Evolutionary conservation across 2,888 invertebrate species (phyloP), one percentile per base, ranked within the genome.

Genomic region (Euphydryas editha): DNA sequence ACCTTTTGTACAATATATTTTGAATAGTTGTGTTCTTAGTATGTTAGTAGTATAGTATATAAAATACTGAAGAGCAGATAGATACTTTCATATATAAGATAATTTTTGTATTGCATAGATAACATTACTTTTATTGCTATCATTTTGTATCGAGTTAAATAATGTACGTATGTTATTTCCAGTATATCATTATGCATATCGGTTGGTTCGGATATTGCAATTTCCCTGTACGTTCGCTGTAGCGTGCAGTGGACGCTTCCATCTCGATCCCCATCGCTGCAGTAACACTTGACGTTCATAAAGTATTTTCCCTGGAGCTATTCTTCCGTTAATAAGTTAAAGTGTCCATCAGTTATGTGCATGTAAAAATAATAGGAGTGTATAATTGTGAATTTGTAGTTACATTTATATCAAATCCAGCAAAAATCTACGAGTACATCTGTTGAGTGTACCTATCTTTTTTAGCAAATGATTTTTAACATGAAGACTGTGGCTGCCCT

Each of bases 161-260:
- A 1, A 44, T 44, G n/a, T 4, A 21, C 20, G 1, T 11, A 49
- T 51, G 75, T 57, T 79, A 58, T 72, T 75, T 86, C 84, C 73
- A 86, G 84, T 67, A 62, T 68, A 54, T 30, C 17, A 37, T 39
- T 58, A 56, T 83, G 80, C 72, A 76, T 76, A 77, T 70, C 59
- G 65, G 62, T 64, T 59, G 69, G 67, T 62, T 68, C 81, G 86
- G 85, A 88, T 88, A 89, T 89, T 90, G 87, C 88, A 87, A 88
- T 89, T 88, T 85, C 85, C 86, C 84, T 79, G 80, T 78, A 77
- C 82, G 81, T 81, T 78, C 81, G 83, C 81, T 78, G n/a, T n/a
- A n/a, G n/a, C n/a, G n/a, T n/a, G n/a, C 81, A 74, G 77, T 81
- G 83, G 81, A 77, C 81, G 79, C 80, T 83, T 86, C 84, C 81